Evolutionary conservation across 2,888 invertebrate species (phyloP).

Genomic region (Cephus spinipes): DNA sequence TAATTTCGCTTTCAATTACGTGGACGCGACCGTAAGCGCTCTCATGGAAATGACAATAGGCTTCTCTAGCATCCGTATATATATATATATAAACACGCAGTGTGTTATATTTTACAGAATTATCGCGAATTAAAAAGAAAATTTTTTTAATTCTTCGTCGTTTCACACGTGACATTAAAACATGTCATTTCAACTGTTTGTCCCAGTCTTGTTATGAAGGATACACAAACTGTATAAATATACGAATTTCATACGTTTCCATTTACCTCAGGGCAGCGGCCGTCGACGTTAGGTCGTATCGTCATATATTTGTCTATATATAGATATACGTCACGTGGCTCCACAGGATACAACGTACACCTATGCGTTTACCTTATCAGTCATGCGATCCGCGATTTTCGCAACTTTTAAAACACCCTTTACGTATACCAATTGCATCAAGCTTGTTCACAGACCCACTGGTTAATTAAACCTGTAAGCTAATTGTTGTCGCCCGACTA

Average conservation of each 20-base stretch:
- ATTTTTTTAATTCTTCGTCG: neutral
- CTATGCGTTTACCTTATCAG: neutral
- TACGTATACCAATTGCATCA: neutral
- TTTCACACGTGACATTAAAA: neutral
- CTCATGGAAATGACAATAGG: neutral
- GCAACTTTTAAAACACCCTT: neutral
- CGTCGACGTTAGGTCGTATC: neutral
- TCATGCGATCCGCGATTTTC: neutral
- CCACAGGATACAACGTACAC: neutral
- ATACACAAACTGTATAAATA: neutral
- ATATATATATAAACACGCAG: conserved; percentile 5
- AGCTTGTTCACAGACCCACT: neutral
- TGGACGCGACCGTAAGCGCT: neutral
- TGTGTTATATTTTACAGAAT: conserved; percentile 16
- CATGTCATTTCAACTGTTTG: neutral
- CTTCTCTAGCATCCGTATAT: neutral
- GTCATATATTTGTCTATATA: neutral
- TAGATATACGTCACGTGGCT: neutral
- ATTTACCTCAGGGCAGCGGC: neutral
- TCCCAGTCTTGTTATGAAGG: neutral
- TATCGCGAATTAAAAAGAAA: neutral
- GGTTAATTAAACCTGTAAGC: too few species aligned
- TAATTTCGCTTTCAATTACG: neutral
- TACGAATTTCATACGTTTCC: too few species aligned
- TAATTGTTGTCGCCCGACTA: neutral